Percentiles rank a stretch among this genome's conserved stretches.
These are phyloP conservation scores for Pygocentrus nattereri DNA, from an alignment of 2,797 vertebrate genomes.

Conservation along the genomic window DNA sequence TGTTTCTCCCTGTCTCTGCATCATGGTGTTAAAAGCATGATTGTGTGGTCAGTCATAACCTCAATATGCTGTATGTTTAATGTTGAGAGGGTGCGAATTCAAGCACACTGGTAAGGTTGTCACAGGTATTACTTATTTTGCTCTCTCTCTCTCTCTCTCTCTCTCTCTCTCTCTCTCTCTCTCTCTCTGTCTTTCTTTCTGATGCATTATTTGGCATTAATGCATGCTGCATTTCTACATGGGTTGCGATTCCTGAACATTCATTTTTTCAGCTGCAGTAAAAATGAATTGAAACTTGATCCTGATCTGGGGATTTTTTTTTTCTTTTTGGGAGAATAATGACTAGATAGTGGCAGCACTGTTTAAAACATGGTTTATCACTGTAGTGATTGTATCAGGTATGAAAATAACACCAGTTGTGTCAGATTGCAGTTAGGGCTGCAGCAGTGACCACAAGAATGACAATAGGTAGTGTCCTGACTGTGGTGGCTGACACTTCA, in stretches of 20 bases:
- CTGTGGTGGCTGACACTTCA: too few relatives aligned
- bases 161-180: constrained; percentile 4
- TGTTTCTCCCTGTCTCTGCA: constrained; percentile 49
- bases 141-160: too few relatives aligned
- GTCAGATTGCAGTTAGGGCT: too few relatives aligned
- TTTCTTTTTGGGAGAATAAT: constrained; percentile 65
- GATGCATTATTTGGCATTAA: constrained; percentile 18
- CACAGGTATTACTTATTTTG: neutral
- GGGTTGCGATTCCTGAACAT: constrained; percentile 50
- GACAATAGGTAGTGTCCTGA: too few relatives aligned
- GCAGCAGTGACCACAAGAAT: too few relatives aligned
- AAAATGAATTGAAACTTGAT: constrained; percentile 56
- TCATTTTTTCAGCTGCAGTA: constrained; percentile 63
- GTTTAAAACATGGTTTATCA: neutral
- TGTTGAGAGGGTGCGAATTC: constrained; percentile 26
- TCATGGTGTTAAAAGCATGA: constrained; percentile 57
- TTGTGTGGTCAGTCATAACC: constrained; percentile 26
- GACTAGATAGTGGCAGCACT: constrained; percentile 32
- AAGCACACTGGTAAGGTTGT: constrained; percentile 7
- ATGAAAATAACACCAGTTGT: too few relatives aligned
- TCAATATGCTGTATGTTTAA: constrained; percentile 21
- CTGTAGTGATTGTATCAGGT: neutral
- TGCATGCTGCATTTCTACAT: constrained; percentile 59
- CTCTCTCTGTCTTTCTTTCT: neutral
- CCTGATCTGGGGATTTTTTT: constrained; percentile 37